phyloP scores from a whole-genome alignment of 92 coral and sea anemone species.

The Plumapathes pennacea region DNA sequence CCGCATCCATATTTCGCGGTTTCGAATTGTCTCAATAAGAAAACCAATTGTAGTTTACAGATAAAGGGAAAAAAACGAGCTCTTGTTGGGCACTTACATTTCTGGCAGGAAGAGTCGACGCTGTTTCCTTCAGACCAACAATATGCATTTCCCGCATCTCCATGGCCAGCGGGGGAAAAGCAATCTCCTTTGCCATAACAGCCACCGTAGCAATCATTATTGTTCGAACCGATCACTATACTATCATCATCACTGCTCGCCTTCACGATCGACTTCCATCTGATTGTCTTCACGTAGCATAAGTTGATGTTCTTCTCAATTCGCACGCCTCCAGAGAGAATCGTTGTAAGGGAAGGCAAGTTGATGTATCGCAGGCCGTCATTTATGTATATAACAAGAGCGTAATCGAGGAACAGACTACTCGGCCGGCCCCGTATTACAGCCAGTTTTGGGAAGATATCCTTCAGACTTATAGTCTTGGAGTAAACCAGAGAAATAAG shows the following conservation, averaged over 20 bases:
- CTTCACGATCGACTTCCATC: conserved; percentile 91
- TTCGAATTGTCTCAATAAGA: no score
- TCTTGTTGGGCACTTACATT: no score
- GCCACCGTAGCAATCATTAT: conserved; percentile 83
- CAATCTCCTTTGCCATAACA: conserved; percentile 60
- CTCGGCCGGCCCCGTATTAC: conserved; percentile 84
- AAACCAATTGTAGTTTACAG: no score
- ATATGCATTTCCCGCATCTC: conserved; percentile 70
- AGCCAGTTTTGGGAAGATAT: conserved; percentile 86
- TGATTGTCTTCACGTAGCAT: conserved; percentile 80
- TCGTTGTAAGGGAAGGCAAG: conserved; percentile 77
- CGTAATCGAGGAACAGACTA: conserved; percentile 84
- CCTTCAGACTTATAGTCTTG: conserved; percentile 63
- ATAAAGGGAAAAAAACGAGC: no score
- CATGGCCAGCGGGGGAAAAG: conserved; percentile 84
- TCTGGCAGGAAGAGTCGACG: conserved; percentile 60
- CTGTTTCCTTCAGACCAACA: conserved; percentile 84
- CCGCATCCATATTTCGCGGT: no score
- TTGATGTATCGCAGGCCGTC: conserved; percentile 73
- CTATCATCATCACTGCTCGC: conserved; percentile 48
- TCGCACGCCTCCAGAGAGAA: conserved; percentile 85
- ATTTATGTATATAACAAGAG: conserved; percentile 89
- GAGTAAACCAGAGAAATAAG: conserved; percentile 66
- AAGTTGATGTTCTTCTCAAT: conserved; percentile 86
- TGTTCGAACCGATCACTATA: conserved; percentile 70